Evolutionary conservation across 1,140 invertebrate genomes (phyloP).

Genomic region (Drosophila busckii): DNA sequence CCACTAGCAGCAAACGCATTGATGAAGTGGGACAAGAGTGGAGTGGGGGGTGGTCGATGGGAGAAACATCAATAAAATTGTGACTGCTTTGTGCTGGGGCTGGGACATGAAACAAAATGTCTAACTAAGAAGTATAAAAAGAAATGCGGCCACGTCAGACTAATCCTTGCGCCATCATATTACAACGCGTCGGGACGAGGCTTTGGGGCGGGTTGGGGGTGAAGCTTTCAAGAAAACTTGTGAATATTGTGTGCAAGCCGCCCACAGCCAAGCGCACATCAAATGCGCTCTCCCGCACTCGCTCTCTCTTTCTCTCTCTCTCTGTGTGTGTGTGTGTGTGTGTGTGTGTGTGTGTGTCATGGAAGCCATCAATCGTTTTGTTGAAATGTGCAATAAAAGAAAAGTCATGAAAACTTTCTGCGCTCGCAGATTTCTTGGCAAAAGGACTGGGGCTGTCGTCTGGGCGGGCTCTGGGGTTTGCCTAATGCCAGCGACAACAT

Average conservation of each 20-base stretch:
- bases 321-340: conserved; percentile 7
- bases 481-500: conserved; percentile 72
- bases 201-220: conserved; percentile 7
- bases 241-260: conserved; percentile 57
- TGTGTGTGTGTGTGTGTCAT: conserved; percentile 42
- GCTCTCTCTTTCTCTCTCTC: conserved; percentile 20
- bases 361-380: conserved; percentile 79
- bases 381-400: conserved; percentile 79
- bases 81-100: not conserved
- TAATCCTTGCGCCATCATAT: conserved; percentile 74
- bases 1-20: conserved; percentile 26
- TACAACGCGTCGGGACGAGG: conserved; percentile 46
- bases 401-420: conserved; percentile 79
- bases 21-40: no score
- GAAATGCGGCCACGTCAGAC: conserved; percentile 58
- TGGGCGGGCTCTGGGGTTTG: conserved; percentile 7
- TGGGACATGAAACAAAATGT: conserved; percentile 59
- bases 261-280: not conserved
- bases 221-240: conserved; percentile 57
- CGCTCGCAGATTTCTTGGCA: conserved; percentile 63
- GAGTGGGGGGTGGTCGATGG: no score
- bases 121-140: conserved; percentile 53
- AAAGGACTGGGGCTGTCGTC: not conserved
- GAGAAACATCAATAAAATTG: conserved; percentile 39
- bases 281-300: no score